phyloP scores from a whole-genome alignment of 2,888 invertebrate genomes.

The Stegana nigrithorax region DNA sequence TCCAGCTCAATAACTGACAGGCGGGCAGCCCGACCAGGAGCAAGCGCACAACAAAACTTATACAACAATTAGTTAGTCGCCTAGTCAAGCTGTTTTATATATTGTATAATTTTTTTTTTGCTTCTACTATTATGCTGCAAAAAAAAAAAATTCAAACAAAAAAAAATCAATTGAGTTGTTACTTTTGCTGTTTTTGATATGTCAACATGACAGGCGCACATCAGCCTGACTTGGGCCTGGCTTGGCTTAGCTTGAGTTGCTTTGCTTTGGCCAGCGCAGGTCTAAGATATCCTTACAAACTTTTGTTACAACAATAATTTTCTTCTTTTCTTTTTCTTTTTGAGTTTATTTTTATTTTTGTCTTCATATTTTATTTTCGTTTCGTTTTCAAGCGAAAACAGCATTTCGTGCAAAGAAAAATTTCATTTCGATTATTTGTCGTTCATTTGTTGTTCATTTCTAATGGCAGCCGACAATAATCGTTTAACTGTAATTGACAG shows the following conservation, averaged over 20 bases:
- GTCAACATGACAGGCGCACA: conserved; percentile 16
- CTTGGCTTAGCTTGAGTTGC: neutral
- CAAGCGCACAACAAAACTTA: conserved; percentile 1
- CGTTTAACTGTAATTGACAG: conserved; percentile 32
- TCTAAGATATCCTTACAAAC: too few relatives aligned
- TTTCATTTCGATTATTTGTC: too few relatives aligned
- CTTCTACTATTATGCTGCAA: too few relatives aligned
- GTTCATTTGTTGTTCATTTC: neutral
- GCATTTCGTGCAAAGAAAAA: too few relatives aligned
- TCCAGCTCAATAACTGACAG: conserved; percentile 10
- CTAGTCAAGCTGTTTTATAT: neutral
- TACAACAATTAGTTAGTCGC: conserved; percentile 4
- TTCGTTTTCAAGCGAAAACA: too few relatives aligned
- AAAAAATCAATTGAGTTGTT: conserved; percentile 27
- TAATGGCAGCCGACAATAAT: conserved; percentile 14
- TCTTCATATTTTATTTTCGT: neutral
- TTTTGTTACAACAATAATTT: too few relatives aligned
- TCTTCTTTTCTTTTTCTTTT: conserved; percentile 4
- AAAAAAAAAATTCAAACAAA: neutral
- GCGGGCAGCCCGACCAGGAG: neutral
- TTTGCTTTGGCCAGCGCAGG: too few relatives aligned
- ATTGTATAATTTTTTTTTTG: neutral
- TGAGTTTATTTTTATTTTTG: too few relatives aligned
- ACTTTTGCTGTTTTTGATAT: conserved; percentile 16
- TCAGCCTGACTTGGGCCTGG: too few relatives aligned